Conservation (phyloP, 2,113 vertebrate species). For the Empidonax alnorum region DNA sequence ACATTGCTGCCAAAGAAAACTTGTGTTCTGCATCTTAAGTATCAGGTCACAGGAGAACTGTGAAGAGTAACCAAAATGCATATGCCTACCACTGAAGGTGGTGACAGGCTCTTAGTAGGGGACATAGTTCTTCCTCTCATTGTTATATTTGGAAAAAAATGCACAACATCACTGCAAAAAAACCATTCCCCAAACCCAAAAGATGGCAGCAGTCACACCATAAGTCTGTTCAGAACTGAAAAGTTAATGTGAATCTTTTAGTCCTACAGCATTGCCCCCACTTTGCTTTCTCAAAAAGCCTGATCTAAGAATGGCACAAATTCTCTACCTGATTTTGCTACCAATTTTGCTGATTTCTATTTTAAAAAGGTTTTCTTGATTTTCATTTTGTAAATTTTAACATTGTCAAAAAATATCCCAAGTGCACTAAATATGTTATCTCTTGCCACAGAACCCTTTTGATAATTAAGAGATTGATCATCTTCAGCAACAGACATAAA, state of each 20-base stretch:
- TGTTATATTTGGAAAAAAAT: background rate
- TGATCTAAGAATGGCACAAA: background rate
- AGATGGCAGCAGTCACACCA: background rate
- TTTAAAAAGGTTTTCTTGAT: background rate
- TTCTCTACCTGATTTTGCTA: background rate
- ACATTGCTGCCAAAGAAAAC: background rate
- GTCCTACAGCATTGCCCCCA: background rate
- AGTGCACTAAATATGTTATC: background rate
- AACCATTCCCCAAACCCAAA: background rate
- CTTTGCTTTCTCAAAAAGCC: background rate
- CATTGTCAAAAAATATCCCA: background rate
- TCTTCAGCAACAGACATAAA: background rate
- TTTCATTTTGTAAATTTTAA: slow-evolving; percentile 7
- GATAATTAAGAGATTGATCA: slow-evolving; percentile 48
- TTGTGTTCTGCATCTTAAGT: background rate
- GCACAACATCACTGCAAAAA: background rate
- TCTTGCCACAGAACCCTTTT: background rate
- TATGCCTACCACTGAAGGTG: background rate
- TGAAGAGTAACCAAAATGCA: background rate
- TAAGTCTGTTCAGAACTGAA: background rate
- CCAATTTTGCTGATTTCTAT: background rate
- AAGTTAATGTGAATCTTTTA: background rate
- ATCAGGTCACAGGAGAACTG: background rate
- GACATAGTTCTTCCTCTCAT: background rate
- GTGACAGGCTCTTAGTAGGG: background rate